Evolutionary conservation across 2,888 invertebrate genomes (phyloP).

Genomic region (Philonicus albiceps): DNA sequence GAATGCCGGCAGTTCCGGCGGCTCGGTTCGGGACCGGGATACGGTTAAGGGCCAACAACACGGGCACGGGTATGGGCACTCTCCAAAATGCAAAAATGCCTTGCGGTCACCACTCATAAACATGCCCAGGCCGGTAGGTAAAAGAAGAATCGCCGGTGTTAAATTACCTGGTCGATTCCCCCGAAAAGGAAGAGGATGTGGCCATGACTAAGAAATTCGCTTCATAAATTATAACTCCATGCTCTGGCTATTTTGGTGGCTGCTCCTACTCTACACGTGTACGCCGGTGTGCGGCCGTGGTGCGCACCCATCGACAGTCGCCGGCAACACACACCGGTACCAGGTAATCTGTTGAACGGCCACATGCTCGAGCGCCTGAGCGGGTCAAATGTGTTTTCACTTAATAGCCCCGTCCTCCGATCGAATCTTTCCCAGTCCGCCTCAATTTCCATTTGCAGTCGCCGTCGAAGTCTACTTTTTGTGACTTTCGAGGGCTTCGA

Average conservation of each 20-base stretch:
- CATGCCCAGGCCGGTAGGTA: constrained; percentile 15
- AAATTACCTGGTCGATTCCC: constrained; percentile 38
- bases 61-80: background rate
- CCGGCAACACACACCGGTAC: background rate
- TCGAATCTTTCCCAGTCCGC: background rate
- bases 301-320: background rate
- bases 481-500: background rate
- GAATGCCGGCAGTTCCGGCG: constrained; percentile 34
- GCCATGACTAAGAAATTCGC: constrained; percentile 34
- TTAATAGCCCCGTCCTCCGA: background rate
- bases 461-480: background rate
- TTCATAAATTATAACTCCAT: constrained; percentile 39
- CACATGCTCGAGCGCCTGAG: background rate
- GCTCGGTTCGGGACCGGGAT: background rate
- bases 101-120: constrained; percentile 36
- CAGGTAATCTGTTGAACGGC: constrained; percentile 17
- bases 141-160: constrained; percentile 24
- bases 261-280: background rate
- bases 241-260: constrained; percentile 12
- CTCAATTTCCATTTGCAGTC: background rate
- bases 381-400: background rate
- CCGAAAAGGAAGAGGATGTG: constrained; percentile 38
- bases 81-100: constrained; percentile 18
- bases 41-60: background rate
- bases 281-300: background rate